Base-by-base conservation (phyloP, 1,140 invertebrate genomes). In the Battus philenor region DNA sequence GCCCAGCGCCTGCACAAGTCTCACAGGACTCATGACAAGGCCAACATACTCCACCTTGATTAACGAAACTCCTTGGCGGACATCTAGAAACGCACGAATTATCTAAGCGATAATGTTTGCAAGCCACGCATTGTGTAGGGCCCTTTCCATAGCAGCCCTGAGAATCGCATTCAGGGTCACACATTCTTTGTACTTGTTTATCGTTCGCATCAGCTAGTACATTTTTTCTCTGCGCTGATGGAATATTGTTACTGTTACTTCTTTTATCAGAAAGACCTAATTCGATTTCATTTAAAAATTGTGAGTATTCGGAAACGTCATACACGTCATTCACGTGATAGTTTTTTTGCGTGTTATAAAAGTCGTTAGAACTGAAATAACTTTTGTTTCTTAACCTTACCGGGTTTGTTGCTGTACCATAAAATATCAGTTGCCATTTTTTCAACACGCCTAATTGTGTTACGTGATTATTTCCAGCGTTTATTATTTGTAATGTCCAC, bases 401-500 rank as follows among this genome's bases (percentile, higher is more conserved):
- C 1, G 95, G 94, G 73, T 95, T 93, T 3, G 90, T 89, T 18
- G 93, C 89, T 0, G 95, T 97, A 1, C 95, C 96, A 68, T 97
- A 97, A 74, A 97, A 93, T 66, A 97, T 95, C 45, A 98, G 83
- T 81, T 96, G 94, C 95, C 95, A 97, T 79, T 96, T 95, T 68
- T 94, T 93, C 38, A 97, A 72, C 38, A 95, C 91, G 71, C 93
- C 94, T 47, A 93, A 90, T 63, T 93, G 91, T 64, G 93, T 94
- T 27, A 95, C 93, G 44, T 93, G 91, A 43, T 92, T 88, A 54
- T 90, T 91, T 1, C 94, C 94, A 11, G 92, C 92, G 71, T 99
- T 98, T 59, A 96, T 91, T 39, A 99, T 92, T 77, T 96, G 93
- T 20, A 99, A 80, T 1, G 91, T 96, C 98, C 98, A 99, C 30